These are phyloP conservation scores for Puffinus mauretanicus DNA, from an alignment of 2,113 vertebrate species.

Conservation along the genomic window DNA sequence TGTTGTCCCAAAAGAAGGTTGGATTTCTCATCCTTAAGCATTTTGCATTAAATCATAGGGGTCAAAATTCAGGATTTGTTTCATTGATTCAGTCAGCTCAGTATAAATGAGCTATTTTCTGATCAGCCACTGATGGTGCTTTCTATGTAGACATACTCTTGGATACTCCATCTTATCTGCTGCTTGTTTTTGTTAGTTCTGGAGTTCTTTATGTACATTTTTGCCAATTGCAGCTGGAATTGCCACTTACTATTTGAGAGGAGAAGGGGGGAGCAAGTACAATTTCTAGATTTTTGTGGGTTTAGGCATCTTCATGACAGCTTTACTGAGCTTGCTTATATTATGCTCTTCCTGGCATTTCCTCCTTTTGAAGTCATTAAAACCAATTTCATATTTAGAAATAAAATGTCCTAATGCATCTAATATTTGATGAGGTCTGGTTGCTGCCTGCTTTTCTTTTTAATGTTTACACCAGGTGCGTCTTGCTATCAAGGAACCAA, in stretches of 20 bases:
- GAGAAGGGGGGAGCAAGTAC: background rate
- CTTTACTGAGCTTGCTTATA: background rate
- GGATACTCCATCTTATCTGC: background rate
- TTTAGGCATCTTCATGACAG: constrained; percentile 35
- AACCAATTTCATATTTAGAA: constrained; percentile 52
- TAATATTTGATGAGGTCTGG: constrained; percentile 26
- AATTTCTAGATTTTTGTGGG: background rate
- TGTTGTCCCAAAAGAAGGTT: background rate
- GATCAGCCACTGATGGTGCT: background rate
- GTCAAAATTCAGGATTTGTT: background rate
- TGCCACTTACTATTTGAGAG: background rate
- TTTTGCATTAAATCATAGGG: background rate
- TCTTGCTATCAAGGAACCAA: constrained; percentile 49
- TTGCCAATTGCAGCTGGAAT: background rate
- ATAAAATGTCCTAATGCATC: constrained; percentile 54
- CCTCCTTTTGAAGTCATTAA: constrained; percentile 58
- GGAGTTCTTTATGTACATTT: background rate
- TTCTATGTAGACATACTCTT: background rate
- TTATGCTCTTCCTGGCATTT: constrained; percentile 33
- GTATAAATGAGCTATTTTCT: background rate
- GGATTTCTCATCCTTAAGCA: background rate
- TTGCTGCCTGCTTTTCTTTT: constrained; percentile 52
- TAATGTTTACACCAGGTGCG: constrained; percentile 57
- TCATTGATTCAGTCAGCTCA: background rate
- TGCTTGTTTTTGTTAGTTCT: background rate